Evolutionary conservation across 2,888 invertebrate species (phyloP).

Genomic region (Alentia gelatinosa): DNA sequence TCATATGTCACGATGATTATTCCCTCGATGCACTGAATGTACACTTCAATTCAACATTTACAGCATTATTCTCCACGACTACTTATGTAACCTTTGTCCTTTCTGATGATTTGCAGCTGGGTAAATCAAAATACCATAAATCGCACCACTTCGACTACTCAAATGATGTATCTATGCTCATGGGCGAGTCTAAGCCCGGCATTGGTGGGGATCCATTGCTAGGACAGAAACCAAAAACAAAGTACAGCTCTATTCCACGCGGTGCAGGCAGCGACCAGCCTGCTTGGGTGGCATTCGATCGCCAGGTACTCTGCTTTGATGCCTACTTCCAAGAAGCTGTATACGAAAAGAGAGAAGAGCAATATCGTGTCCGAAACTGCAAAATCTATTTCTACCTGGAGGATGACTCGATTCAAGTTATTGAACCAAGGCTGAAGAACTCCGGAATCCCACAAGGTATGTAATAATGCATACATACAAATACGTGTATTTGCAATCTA

Average conservation of each 20-base stretch:
- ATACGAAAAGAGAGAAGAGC: conserved; percentile 86
- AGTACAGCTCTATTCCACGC: conserved; percentile 88
- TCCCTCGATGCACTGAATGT: too few relatives aligned
- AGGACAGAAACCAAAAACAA: conserved; percentile 82
- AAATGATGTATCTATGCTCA: conserved; percentile 80
- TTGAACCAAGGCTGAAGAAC: conserved; percentile 90
- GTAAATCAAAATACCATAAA: conserved; percentile 85
- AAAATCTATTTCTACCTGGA: conserved; percentile 93
- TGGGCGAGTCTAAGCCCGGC: conserved; percentile 85
- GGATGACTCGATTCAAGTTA: conserved; percentile 94
- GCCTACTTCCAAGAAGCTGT: conserved; percentile 90
- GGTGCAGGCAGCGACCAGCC: conserved; percentile 89
- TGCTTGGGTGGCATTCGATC: conserved; percentile 93
- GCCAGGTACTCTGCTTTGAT: conserved; percentile 89
- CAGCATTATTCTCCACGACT: too few relatives aligned
- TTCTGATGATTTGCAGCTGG: conserved; percentile 82
- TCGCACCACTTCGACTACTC: conserved; percentile 85
- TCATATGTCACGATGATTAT: too few relatives aligned
- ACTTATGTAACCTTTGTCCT: too few relatives aligned
- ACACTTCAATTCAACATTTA: too few relatives aligned
- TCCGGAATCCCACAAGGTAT: conserved; percentile 92
- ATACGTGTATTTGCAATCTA: too few relatives aligned
- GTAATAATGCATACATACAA: too few relatives aligned
- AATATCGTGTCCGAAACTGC: conserved; percentile 88
- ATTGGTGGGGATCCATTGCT: conserved; percentile 84